Base-by-base conservation (phyloP, 2,888 invertebrate genomes). In the Amblyteles armatorius region DNA sequence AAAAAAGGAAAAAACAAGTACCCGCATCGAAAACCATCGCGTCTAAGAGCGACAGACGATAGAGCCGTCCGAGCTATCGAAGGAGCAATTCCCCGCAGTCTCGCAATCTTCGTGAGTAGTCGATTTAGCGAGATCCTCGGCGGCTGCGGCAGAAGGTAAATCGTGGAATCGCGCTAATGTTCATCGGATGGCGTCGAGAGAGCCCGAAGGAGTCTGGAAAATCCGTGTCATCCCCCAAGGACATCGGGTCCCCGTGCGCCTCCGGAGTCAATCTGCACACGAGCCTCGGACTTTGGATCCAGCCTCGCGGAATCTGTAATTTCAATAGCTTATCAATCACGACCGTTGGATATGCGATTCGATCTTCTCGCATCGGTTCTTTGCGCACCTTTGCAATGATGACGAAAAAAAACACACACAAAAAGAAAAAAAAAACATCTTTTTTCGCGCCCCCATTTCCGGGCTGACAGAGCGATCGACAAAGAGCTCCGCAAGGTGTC, bases 221-320 rank as follows among this genome's bases (percentile, higher is more conserved):
- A 86, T 84, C 86, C 81, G 86, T 87, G 86, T 87, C 87, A 86
- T 83, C 87, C 83, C 65, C 82, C 84, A 87, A 85, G 86, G 86
- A 86, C 83, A 83, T 69, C 85, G 52, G 77, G 68, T 60, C 40
- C 57, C 13, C 40, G 11, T 26, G 22, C 57, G 22, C 26, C 57
- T 26, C 22, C 26, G 57, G 3, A 55, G 55, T 55, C 55, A 55
- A 55, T 55, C 55, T 3, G 19, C 19, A 55, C 26, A 13, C 26
- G 22, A 57, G 26, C 57, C 22, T 57, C 57, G 26, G 57, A 57
- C 57, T 57, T 57, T 57, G 57, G 26, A 57, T 26, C 26, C 26
- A 57, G 26, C 57, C 11, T 57, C 26, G 57, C 57, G 11, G 22
- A 13, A 22, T 13, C 26, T 57, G 57, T 57, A 22, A 57, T 57